Conservation (phyloP, 2,797 vertebrate species). For the Tinamus major region DNA sequence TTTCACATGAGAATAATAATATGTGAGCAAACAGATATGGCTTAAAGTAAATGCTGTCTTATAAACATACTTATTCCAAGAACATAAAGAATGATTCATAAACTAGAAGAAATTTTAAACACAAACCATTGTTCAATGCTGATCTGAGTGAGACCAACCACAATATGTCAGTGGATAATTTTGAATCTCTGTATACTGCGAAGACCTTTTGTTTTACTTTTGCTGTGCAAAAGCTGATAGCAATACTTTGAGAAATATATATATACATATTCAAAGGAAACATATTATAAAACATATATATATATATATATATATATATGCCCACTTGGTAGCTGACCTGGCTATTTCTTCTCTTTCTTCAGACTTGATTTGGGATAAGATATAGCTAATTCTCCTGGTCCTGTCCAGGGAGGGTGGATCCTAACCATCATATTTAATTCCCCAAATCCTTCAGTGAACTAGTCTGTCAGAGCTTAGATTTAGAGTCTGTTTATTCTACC, state of each 20-base stretch:
- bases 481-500: conserved; percentile 17
- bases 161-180: neutral
- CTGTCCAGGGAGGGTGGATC: neutral
- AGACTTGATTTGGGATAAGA: conserved; percentile 8
- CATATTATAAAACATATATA: too few relatives aligned
- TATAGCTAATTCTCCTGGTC: conserved; percentile 18
- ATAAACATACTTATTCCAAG: neutral
- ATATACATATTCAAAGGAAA: too few relatives aligned
- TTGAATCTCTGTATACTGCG: neutral
- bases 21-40: neutral
- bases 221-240: neutral
- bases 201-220: neutral
- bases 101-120: neutral
- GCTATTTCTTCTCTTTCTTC: conserved; percentile 24
- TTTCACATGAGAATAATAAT: neutral
- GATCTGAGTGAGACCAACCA: neutral
- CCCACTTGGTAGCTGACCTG: neutral
- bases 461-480: conserved; percentile 20
- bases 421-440: neutral
- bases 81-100: neutral
- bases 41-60: neutral
- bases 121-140: neutral
- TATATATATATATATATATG: neutral
- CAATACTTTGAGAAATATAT: neutral
- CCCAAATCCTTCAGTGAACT: conserved; percentile 23